Conservation (phyloP, 2,113 vertebrate species). For the Arvicanthis niloticus region DNA sequence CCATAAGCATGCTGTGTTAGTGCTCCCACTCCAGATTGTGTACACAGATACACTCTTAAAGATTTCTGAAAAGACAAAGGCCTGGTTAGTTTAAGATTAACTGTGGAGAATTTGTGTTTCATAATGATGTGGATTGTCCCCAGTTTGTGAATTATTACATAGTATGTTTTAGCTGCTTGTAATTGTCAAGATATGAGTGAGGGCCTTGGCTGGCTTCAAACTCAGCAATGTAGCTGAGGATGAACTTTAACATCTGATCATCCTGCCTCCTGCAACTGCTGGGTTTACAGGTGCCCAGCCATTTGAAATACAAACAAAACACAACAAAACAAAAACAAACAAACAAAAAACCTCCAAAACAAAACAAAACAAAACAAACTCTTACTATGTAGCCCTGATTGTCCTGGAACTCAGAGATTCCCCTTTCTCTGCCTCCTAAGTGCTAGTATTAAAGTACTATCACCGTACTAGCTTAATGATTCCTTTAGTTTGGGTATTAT, state of each 20-base stretch:
- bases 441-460: background rate
- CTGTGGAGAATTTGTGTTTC: background rate
- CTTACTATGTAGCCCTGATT: background rate
- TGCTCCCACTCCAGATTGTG: background rate
- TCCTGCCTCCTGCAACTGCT: background rate
- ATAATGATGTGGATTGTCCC: background rate
- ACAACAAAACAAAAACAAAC: no score
- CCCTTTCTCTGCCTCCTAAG: background rate
- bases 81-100: background rate
- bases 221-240: background rate
- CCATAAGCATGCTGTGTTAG: background rate
- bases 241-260: background rate
- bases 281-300: background rate
- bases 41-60: background rate
- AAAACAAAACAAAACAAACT: background rate
- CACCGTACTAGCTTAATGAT: background rate
- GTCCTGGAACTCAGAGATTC: background rate
- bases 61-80: background rate
- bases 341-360: no score
- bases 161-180: background rate
- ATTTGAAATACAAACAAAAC: background rate
- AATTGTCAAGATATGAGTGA: background rate
- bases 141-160: rapidly evolving
- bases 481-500: background rate
- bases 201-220: background rate